Percentiles rank a stretch among this genome's conserved stretches.
phyloP scores from a whole-genome alignment of 64 coral and sea anemone species.

The Montipora capricornis region DNA sequence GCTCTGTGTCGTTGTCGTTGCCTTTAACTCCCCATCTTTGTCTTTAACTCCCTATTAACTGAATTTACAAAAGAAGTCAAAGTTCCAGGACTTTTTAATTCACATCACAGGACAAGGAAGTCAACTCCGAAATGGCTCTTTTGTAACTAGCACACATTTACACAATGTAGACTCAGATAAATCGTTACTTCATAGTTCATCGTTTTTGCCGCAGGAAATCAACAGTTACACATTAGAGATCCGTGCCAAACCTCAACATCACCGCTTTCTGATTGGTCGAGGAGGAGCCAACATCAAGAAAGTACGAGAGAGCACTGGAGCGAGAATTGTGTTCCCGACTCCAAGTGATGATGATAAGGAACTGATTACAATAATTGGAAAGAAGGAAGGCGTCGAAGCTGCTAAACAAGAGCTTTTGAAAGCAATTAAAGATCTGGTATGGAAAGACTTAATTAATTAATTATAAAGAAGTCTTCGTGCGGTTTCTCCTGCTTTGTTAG shows the following conservation, averaged over 20 bases:
- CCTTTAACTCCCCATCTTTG: no score
- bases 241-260: constrained; percentile 93
- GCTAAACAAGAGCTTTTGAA: constrained; percentile 92
- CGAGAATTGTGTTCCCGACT: constrained; percentile 91
- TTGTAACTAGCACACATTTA: no score
- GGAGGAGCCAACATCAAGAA: constrained; percentile 89
- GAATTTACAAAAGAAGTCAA: no score
- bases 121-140: no score
- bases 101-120: no score
- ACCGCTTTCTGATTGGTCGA: constrained; percentile 91
- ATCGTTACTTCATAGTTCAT: background rate
- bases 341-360: constrained; percentile 95
- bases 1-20: no score
- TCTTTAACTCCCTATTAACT: no score
- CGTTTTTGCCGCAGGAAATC: constrained; percentile 62
- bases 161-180: no score
- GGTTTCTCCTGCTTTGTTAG: no score
- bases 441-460: background rate
- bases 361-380: constrained; percentile 95
- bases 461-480: no score
- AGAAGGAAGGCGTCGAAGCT: constrained; percentile 88
- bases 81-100: no score
- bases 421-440: constrained; percentile 96
- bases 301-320: constrained; percentile 93
- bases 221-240: constrained; percentile 85